Evolutionary conservation across 92 coral and sea anemone genomes (phyloP), one percentile per base, ranked within the genome.

Genomic region (Phenganax subtilis): DNA sequence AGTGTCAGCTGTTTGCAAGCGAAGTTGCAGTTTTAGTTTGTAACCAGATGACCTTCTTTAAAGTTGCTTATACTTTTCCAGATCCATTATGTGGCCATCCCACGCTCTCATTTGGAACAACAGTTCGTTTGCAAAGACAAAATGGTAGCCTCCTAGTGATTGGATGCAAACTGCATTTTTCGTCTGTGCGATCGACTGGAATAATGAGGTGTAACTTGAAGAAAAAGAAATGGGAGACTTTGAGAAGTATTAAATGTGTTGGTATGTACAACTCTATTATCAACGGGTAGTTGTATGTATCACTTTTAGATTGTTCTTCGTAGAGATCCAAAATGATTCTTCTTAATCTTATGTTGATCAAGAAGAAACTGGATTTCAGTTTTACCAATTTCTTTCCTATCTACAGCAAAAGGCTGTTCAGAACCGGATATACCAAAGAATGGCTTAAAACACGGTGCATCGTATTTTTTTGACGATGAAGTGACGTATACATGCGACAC

Each of bases 81-180:
- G 80, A 61, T 6, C 62, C 82, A 16, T 20, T 57, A 16, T 77
- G 82, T 59, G 82, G 82, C 12, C 57, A 16, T 10, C 82, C 82
- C 14, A 30, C 5, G 12, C 82, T 77, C 7, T 57, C 71, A 44
- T 29, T 52, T n/a, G 25, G n/a, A 3, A 71, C 82, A 30, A 77
- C 11, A 62, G 51, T 76, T 10, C 63, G 57, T 6, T 37, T 52
- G 1, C 8, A 17, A 14, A 30, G 61, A 47, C 47, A 0, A 37
- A 37, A 37, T 37, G 16, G 72, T 6, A 44, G 10, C 16, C 11
- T 31, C 27, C n/a, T 77, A 12, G 15, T 77, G 5, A 29, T 77
- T 77, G 72, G 71, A 31, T 77, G 82, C 44, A 59, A 77, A 61
- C 16, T 6, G 3, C 47, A 62, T 31, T 77, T 59, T 61, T 58